These are phyloP conservation scores for Epirrhoe alternata DNA, from an alignment of 2,888 invertebrate genomes.

Conservation along the genomic window DNA sequence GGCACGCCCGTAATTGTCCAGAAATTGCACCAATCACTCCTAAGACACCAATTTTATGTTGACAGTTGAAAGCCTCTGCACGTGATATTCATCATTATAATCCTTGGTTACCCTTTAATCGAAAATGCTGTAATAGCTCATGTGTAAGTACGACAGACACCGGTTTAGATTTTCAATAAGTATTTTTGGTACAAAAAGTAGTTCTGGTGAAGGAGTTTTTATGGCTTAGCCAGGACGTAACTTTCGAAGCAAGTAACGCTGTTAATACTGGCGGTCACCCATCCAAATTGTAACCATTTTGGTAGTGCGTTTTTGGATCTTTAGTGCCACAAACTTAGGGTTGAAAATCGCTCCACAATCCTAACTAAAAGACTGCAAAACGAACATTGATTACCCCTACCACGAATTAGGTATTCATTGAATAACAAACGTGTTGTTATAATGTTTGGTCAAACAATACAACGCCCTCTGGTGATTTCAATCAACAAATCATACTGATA, in stretches of 20 bases:
- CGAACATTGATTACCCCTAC: conserved; percentile 5
- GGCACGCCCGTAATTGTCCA: conserved; percentile 57
- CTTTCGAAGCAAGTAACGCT: too few species aligned
- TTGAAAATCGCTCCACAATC: neutral
- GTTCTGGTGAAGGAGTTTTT: too few species aligned
- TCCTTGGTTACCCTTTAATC: too few species aligned
- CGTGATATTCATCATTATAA: too few species aligned
- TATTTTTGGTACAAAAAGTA: too few species aligned
- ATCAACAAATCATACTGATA: conserved; percentile 20
- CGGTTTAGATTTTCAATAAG: too few species aligned
- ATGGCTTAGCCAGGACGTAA: too few species aligned
- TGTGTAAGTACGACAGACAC: too few species aligned
- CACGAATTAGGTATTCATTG: conserved; percentile 31
- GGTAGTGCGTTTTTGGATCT: neutral
- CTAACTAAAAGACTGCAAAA: conserved; percentile 7
- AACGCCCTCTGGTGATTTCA: conserved; percentile 17
- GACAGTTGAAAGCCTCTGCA: conserved; percentile 44
- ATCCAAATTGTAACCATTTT: too few species aligned
- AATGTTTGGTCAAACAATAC: conserved; percentile 14
- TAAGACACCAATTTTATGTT: conserved; percentile 51
- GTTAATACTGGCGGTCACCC: too few species aligned
- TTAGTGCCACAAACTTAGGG: too few species aligned
- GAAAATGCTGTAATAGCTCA: too few species aligned
- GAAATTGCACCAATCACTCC: conserved; percentile 57
- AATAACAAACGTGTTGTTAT: conserved; percentile 24